These are phyloP conservation scores for Rhopilema esculentum DNA, from an alignment of 30 jellyfish, hydroid and myxozoan genomes.

Conservation along the genomic window DNA sequence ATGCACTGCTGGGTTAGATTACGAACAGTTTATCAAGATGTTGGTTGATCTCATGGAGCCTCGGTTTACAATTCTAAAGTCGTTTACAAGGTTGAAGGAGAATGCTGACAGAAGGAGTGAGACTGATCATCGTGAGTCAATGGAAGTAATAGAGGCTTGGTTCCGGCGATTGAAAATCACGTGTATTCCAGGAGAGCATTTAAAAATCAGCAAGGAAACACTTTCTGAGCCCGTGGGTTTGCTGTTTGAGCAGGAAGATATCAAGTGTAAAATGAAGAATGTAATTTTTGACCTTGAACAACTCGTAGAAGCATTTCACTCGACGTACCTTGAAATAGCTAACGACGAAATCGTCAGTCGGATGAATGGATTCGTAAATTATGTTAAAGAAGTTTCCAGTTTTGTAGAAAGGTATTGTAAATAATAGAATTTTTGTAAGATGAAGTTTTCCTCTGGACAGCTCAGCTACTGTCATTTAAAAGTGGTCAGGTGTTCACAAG, in stretches of 20 bases:
- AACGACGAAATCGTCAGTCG: background rate
- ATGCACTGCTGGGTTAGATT: constrained; percentile 76
- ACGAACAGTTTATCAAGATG: constrained; percentile 53
- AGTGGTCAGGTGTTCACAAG: too few relatives aligned
- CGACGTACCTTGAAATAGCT: background rate
- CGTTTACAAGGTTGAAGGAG: constrained; percentile 1
- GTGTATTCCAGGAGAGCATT: constrained; percentile 58
- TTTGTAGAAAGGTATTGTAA: background rate
- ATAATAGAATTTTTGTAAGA: too few relatives aligned
- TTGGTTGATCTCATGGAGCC: constrained; percentile 40
- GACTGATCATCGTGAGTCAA: background rate
- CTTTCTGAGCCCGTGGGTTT: background rate
- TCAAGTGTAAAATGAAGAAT: background rate
- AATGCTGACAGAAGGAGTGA: background rate
- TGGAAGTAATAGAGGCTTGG: background rate
- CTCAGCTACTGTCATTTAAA: too few relatives aligned
- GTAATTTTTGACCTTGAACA: constrained; percentile 20
- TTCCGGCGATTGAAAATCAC: constrained; percentile 35
- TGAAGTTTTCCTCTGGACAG: too few relatives aligned
- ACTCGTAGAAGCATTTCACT: background rate
- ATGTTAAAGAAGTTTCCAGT: background rate
- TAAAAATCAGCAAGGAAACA: constrained; percentile 9
- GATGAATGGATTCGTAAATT: background rate
- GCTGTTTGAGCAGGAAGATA: background rate
- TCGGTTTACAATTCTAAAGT: constrained; percentile 14